Evolutionary conservation across 2,113 vertebrate genomes (phyloP).

Genomic region (Melierax canorus): DNA sequence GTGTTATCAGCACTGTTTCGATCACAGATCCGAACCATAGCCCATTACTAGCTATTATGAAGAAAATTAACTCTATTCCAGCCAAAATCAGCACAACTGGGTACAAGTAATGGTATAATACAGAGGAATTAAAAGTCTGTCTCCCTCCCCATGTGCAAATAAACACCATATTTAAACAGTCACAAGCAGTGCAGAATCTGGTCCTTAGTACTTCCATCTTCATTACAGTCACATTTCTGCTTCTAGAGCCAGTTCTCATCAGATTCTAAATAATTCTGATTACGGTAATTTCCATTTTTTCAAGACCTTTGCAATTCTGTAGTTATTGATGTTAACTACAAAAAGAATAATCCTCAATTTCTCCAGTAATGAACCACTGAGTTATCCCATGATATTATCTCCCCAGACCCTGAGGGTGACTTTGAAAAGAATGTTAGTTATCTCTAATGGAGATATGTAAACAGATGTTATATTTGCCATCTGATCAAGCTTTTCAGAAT

Average conservation of each 20-base stretch:
- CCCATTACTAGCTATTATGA: too few species aligned
- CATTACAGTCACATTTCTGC: not conserved
- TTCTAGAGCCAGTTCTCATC: not conserved
- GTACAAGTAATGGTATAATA: not conserved
- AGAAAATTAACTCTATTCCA: too few species aligned
- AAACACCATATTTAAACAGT: not conserved
- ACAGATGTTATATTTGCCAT: conserved; percentile 56
- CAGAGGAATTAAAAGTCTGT: not conserved
- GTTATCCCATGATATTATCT: not conserved
- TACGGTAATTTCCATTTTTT: conserved; percentile 30
- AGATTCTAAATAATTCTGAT: conserved; percentile 33
- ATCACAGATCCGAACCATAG: too few species aligned
- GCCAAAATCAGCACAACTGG: not conserved
- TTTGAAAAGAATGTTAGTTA: conserved; percentile 49
- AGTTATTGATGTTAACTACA: conserved; percentile 46
- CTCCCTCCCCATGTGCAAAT: not conserved
- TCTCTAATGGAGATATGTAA: conserved; percentile 20
- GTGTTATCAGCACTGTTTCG: too few species aligned
- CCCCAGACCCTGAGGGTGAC: conserved; percentile 17
- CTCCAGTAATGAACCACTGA: not conserved
- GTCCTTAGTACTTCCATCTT: not conserved
- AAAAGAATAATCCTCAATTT: not conserved
- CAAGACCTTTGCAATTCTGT: not conserved
- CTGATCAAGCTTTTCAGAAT: conserved; percentile 51
- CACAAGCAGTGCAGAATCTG: not conserved